These are phyloP conservation scores for Brachypterus glaber DNA, from an alignment of 2,888 invertebrate species.

Conservation along the genomic window DNA sequence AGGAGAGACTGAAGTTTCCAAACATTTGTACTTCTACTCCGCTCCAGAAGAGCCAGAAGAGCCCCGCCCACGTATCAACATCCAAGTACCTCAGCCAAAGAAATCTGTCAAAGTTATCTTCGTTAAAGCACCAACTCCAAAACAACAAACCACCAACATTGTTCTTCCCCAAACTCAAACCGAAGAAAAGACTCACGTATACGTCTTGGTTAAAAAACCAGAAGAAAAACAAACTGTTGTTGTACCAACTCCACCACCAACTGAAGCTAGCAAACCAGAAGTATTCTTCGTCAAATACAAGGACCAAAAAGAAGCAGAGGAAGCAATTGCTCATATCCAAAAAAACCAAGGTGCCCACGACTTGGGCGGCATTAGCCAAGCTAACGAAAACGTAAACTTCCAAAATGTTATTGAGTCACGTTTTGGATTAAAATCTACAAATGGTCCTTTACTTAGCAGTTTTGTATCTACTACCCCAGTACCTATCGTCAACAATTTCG, in stretches of 20 bases:
- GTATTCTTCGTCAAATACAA: conserved; percentile 83
- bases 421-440: not conserved
- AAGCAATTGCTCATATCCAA: conserved; percentile 20
- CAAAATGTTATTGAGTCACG: not conserved
- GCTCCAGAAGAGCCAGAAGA: conserved; percentile 33
- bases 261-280: conserved; percentile 76
- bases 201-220: conserved; percentile 43
- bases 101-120: conserved; percentile 42
- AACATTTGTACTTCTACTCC: conserved; percentile 34
- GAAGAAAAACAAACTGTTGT: conserved; percentile 71
- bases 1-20: conserved; percentile 23
- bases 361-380: not conserved
- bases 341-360: not conserved
- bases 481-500: not conserved
- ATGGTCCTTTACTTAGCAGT: not conserved
- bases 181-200: conserved; percentile 33
- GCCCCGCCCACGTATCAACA: conserved; percentile 22
- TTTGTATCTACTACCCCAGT: not conserved
- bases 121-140: conserved; percentile 38
- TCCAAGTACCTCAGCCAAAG: conserved; percentile 31
- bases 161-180: conserved; percentile 24
- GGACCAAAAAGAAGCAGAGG: conserved; percentile 45
- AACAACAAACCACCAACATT: conserved; percentile 24
- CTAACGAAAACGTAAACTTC: not conserved
- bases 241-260: conserved; percentile 64